Base-by-base conservation (phyloP, 2,888 invertebrate species). In the Polia nebulosa region DNA sequence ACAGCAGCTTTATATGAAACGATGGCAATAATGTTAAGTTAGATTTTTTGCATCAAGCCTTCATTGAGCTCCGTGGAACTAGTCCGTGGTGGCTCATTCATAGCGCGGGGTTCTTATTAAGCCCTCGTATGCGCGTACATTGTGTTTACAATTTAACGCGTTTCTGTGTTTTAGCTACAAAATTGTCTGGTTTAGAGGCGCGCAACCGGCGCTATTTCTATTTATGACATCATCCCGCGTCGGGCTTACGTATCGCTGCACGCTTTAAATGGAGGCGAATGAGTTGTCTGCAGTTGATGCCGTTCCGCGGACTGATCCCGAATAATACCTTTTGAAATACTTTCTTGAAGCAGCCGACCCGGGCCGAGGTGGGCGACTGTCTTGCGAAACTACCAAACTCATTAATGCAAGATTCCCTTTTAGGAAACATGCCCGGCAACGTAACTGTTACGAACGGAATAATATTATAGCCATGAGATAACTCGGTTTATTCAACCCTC, bases 201-300 rank as follows among this genome's bases (percentile, higher is more conserved):
- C 91, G 84, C 87, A 91, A 90, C 90, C 87, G 93, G 91, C 89
- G 95, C 96, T 96, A 96, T 96, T 96, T 96, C 95, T 95, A 95
- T 95, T 93, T 92, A 95, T 96, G 96, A 96, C 96, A 96, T 96
- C 96, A 96, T 93, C 92, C 89, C 89, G 93, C 92, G 92, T 93
- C 93, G 93, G 93, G 92, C 93, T 96, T 95, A 95, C 95, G 96
- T 96, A 95, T 94, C 95, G 95, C 92, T 94, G 95, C 95, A 94
- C 94, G 95, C 96, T 96, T 96, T 96, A 96, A 96, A 96, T 96
- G 96, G 96, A 94, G 92, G 90, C 92, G 93, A 89, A 91, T 91
- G 92, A 94, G 94, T 94, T 92, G 94, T 93, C 93, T 95, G 93
- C 93, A 94, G 93, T 92, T 90, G 93, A 93, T 92, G 94, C 90